Conservation (phyloP, 2,113 vertebrate genomes). For the Proteles cristata region DNA sequence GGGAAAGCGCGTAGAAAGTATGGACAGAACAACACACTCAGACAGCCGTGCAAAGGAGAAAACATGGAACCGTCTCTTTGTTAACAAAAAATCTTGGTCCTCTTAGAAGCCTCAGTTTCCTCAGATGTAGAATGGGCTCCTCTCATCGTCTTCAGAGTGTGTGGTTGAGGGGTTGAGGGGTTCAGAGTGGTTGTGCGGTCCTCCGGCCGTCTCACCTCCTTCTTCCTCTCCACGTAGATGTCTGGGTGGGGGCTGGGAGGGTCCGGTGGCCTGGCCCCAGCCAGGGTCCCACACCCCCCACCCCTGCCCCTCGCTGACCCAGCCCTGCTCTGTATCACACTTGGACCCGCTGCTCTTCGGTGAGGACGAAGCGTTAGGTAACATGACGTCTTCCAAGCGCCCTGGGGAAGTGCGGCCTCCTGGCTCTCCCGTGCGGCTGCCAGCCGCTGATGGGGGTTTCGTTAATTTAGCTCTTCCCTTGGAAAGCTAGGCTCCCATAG, state of each 20-base stretch:
- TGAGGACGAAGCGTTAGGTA: neutral
- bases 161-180: too few relatives aligned
- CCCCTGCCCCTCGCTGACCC: rapidly evolving
- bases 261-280: rapidly evolving
- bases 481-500: neutral
- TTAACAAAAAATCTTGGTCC: neutral
- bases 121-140: neutral
- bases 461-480: neutral
- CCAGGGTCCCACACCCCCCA: rapidly evolving
- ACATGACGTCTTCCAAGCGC: neutral
- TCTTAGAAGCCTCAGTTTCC: neutral
- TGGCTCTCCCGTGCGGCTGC: neutral
- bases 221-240: too few relatives aligned
- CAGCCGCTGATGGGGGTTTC: neutral
- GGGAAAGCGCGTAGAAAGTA: rapidly evolving
- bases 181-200: neutral
- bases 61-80: neutral
- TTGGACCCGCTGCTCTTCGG: neutral
- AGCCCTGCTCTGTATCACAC: neutral
- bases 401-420: neutral
- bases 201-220: neutral
- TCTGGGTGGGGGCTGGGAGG: neutral
- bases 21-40: neutral
- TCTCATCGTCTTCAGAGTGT: rapidly evolving
- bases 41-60: neutral